Evolutionary conservation across 2,888 invertebrate genomes (phyloP).

Genomic region (Athalia cordata): DNA sequence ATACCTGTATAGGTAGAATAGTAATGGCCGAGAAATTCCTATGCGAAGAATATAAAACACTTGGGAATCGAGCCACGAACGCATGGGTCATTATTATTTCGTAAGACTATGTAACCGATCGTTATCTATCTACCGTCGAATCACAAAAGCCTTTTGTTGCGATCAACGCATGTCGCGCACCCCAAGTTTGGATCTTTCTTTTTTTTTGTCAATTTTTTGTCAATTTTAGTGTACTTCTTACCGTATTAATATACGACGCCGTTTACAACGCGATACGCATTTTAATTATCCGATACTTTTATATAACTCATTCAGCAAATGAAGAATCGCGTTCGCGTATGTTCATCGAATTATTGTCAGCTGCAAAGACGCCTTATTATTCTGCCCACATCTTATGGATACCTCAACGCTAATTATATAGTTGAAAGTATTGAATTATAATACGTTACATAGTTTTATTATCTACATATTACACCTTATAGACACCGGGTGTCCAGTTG

Average conservation of each 20-base stretch:
- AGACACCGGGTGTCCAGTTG: constrained; percentile 17
- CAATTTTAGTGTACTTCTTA: not conserved
- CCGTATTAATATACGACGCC: too few relatives aligned
- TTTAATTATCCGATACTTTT: too few relatives aligned
- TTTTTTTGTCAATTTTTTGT: not conserved
- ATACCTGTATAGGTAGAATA: not conserved
- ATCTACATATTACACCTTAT: not conserved
- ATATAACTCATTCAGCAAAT: too few relatives aligned
- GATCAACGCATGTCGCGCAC: not conserved
- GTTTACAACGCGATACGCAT: too few relatives aligned
- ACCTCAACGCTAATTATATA: constrained; percentile 17
- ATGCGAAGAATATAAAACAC: constrained; percentile 31
- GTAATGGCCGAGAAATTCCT: constrained; percentile 28
- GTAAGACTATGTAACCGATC: constrained; percentile 39
- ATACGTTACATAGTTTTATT: constrained; percentile 7
- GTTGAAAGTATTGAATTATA: constrained; percentile 37
- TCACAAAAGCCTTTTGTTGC: constrained; percentile 41
- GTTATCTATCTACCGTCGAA: constrained; percentile 29
- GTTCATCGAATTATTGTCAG: too few relatives aligned
- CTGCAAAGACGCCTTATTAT: too few relatives aligned
- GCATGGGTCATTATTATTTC: constrained; percentile 41
- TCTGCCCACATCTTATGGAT: too few relatives aligned
- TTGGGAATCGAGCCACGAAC: constrained; percentile 42
- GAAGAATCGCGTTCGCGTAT: too few relatives aligned
- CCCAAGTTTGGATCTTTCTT: not conserved